Base-by-base conservation (phyloP, 2,113 vertebrate genomes). In the Elanoides forficatus region DNA sequence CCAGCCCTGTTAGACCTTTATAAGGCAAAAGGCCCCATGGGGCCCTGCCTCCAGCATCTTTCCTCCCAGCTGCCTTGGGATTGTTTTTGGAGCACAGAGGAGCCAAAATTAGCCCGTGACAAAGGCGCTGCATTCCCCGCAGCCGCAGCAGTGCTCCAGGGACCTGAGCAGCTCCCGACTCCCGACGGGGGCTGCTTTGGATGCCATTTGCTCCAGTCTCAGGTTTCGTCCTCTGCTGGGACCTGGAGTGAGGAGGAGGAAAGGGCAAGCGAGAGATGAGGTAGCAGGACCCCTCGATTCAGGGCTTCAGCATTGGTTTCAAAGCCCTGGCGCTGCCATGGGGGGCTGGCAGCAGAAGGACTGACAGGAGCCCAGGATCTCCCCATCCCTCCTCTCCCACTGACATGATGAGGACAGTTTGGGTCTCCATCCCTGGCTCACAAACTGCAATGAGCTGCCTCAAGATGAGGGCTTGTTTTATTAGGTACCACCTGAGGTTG, bases 31-130 rank as follows among this genome's bases (percentile, higher is more conserved):
- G 68, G 32, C 40, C 71, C 53, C 1, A 2, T 4, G 5, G 73
- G 67, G 48, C 90, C 26, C 2, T 87, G 58, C 75, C 86, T 76
- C n/a, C 42, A 94, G 88, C 94, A 93, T 95, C 92, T 93, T 93
- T 90, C 95, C 81, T 82, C 90, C 56, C 27, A 6, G 76, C 86
- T 94, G 82, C 82, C 85, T 93, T 40, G 71, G 86, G 86, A 91
- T 93, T 95, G 92, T 92, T 93, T 96, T 86, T 25, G 0, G 71
- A 85, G 81, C 52, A 78, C 86, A 76, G 95, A 86, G 91, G 92
- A 97, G 88, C 96, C 97, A 92, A 95, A 96, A 87, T 97, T 97
- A 97, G 97, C 95, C 81, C 0, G 58, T 97, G 98, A 97, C 95
- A 92, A 89, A 95, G 87, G 76, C 48, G 1, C 21, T 20, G 89